Evolutionary conservation across 1,140 invertebrate genomes (phyloP).

Genomic region (Melipona quadrifasciata): DNA sequence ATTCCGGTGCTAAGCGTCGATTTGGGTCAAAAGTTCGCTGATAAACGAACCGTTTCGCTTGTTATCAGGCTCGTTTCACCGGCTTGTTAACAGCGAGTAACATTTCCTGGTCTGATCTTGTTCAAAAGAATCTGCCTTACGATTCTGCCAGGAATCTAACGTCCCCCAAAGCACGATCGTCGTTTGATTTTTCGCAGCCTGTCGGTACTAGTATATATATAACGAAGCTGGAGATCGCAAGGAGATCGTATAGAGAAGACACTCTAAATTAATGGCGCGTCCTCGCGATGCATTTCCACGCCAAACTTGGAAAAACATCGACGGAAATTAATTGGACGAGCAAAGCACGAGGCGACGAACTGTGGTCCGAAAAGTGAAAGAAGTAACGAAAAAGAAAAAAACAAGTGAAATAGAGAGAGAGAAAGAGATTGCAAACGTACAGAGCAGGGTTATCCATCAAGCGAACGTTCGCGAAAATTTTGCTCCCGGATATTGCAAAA

Average conservation of each 20-base stretch:
- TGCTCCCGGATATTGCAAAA: neutral
- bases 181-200: neutral
- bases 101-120: neutral
- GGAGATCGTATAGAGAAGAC: neutral
- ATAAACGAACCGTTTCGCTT: conserved; percentile 9
- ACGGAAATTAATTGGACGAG: conserved; percentile 28
- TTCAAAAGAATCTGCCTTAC: neutral
- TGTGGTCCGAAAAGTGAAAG: neutral
- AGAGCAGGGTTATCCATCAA: neutral
- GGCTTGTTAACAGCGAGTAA: neutral
- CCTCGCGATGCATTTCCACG: neutral
- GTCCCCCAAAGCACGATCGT: neutral
- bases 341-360: neutral
- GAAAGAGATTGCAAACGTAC: neutral
- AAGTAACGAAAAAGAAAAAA: neutral
- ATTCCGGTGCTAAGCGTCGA: neutral
- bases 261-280: conserved; percentile 8
- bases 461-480: neutral
- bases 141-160: neutral
- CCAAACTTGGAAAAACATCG: neutral
- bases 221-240: neutral
- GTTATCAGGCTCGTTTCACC: neutral
- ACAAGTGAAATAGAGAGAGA: neutral
- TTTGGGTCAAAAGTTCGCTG: conserved; percentile 30
- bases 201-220: neutral